phyloP scores from a whole-genome alignment of 2,797 vertebrate genomes.

The Cyclura pinguis region DNA sequence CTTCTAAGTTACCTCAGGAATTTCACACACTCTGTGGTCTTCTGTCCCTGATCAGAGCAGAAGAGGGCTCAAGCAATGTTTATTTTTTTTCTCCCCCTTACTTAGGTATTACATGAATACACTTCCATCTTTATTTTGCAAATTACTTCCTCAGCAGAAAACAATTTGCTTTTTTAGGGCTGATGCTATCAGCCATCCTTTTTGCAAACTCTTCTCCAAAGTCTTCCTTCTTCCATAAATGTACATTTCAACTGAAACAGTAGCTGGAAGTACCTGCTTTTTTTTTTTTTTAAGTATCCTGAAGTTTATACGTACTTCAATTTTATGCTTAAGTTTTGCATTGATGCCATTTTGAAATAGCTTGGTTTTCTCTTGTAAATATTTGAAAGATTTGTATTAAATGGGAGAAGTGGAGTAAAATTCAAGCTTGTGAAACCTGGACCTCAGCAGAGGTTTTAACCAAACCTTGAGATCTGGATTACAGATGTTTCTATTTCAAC shows the following conservation, averaged over 20 bases:
- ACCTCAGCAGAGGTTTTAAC: no score
- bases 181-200: neutral
- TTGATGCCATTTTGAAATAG: no score
- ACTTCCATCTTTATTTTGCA: neutral
- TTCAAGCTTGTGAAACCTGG: no score
- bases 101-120: no score
- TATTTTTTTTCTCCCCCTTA: neutral
- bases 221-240: neutral
- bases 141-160: neutral
- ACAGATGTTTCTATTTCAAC: no score
- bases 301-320: neutral
- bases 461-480: no score
- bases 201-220: neutral
- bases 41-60: neutral
- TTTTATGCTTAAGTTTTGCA: no score
- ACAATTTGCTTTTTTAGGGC: neutral
- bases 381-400: no score
- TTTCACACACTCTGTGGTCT: neutral
- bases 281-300: neutral
- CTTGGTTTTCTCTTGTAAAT: no score
- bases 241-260: slow-evolving; percentile 7
- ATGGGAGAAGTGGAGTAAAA: no score
- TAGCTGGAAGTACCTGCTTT: neutral
- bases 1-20: neutral
- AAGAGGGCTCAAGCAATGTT: neutral